Evolutionary conservation across 2,797 vertebrate species (phyloP), one percentile per base, ranked within the genome.

Genomic region (Onychomys leucogaster): DNA sequence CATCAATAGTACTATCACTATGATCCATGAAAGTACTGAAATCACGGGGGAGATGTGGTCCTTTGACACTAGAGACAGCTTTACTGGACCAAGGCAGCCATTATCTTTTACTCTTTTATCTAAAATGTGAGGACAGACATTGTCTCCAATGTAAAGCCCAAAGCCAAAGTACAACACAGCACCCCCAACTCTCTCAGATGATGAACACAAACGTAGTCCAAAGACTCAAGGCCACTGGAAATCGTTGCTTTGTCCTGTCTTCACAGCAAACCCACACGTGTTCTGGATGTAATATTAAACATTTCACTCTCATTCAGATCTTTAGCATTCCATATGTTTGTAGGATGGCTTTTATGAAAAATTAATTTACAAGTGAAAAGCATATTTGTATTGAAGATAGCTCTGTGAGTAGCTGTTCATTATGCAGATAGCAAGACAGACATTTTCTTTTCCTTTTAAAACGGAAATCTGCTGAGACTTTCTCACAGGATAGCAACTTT

Each of bases 401-500:
- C 37, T 95, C 76, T 94, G 49, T 59, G 80, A 52, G 21, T 71
- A 90, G 65, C 41, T 69, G 55, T 89, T 92, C 17, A 32, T 95
- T 71, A 91, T 1, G 5, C 49, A 87, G 82, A 89, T 63, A 46
- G 46, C 7, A 84, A 41, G 46, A 94, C 17, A 94, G 19, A 95
- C 41, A 43, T 91, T 77, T 94, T 80, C 49, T 86, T 73, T 82
- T 63, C 12, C 23, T 90, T 95, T 46, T 41, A 81, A 94, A 83
- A 37, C 55, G 90, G 93, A 96, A 90, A 41, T 46, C 67, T 84
- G 37, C 2, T 0, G 43, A 90, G 77, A 27, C 17, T 80, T n/a
- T 97, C 75, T 97, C 65, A 95, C 41, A 98, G 55, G 11, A 89
- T 80, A 86, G 32, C 9, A 84, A 91, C 5, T 52, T 97, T 94